A percentile compares a stretch with the other conserved stretches of the same genome.
Conservation (phyloP, 2,113 vertebrate species). For the Rattus norvegicus region DNA sequence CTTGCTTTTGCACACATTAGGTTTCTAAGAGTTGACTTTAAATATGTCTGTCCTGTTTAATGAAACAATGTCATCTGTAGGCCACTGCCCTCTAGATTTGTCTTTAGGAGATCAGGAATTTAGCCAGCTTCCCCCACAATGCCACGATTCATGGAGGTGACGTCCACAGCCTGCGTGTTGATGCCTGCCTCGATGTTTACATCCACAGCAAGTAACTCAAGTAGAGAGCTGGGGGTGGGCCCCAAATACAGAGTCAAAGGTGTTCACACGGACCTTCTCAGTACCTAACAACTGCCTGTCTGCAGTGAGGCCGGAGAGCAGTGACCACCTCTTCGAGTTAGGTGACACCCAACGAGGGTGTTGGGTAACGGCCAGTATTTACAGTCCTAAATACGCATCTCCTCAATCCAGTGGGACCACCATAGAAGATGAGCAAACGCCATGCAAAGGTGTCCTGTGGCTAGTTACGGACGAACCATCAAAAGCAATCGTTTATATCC, state of each 20-base stretch:
- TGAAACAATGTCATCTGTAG: background rate
- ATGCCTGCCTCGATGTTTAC: rapidly evolving
- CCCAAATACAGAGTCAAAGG: background rate
- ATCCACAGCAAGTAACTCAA: background rate
- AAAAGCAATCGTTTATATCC: background rate
- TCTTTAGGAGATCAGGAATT: background rate
- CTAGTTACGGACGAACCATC: background rate
- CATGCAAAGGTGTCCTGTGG: background rate
- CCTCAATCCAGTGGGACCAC: background rate
- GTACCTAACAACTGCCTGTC: background rate
- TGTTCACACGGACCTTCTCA: rapidly evolving
- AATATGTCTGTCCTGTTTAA: background rate
- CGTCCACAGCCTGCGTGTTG: background rate
- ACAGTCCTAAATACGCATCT: background rate
- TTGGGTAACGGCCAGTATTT: background rate
- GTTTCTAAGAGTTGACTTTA: background rate
- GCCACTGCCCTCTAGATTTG: background rate
- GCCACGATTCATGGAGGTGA: rapidly evolving
- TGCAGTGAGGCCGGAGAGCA: background rate
- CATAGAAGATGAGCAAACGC: background rate
- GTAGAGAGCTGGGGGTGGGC: rapidly evolving
- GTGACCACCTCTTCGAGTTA: background rate
- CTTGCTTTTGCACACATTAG: background rate
- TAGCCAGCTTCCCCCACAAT: background rate
- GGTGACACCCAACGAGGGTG: background rate